Percentiles rank a stretch among this genome's conserved stretches.
Evolutionary conservation across 2,797 vertebrate species (phyloP).

Genomic region (Mormyrops attenuatus): DNA sequence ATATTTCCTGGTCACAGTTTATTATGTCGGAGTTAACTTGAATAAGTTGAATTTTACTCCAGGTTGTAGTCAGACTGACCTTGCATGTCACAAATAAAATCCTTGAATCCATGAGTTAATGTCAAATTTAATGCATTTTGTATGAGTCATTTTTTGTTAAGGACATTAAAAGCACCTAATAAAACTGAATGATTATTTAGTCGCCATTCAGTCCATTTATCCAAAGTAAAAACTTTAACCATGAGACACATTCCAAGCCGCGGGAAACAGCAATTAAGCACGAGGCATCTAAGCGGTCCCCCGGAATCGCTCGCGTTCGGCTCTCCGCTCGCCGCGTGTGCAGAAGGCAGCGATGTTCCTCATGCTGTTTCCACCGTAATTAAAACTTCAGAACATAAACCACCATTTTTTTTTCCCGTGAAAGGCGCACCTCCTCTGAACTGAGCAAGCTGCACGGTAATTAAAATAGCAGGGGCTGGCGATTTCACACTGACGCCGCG

Average conservation of each 20-base stretch:
- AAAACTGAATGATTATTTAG: neutral
- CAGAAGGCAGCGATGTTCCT: neutral
- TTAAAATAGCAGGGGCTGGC: neutral
- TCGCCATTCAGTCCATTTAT: neutral
- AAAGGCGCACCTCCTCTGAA: neutral
- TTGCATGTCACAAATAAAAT: neutral
- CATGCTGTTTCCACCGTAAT: neutral
- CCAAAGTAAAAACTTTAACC: neutral
- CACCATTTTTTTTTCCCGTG: neutral
- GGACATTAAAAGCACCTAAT: neutral
- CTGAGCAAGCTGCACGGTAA: conserved; percentile 5
- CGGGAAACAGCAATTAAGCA: neutral
- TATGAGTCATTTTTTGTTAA: neutral
- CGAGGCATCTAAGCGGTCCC: neutral
- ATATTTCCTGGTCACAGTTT: neutral
- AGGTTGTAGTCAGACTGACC: neutral
- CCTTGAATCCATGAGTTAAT: neutral
- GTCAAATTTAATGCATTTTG: neutral
- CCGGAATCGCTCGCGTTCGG: neutral
- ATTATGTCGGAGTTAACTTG: neutral
- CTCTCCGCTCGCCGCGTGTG: neutral
- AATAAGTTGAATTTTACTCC: neutral
- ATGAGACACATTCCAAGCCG: neutral
- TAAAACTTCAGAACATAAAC: conserved; percentile 7
- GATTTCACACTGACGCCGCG: neutral